Conservation (phyloP, 2,113 vertebrate species). For the Sander lucioperca region DNA sequence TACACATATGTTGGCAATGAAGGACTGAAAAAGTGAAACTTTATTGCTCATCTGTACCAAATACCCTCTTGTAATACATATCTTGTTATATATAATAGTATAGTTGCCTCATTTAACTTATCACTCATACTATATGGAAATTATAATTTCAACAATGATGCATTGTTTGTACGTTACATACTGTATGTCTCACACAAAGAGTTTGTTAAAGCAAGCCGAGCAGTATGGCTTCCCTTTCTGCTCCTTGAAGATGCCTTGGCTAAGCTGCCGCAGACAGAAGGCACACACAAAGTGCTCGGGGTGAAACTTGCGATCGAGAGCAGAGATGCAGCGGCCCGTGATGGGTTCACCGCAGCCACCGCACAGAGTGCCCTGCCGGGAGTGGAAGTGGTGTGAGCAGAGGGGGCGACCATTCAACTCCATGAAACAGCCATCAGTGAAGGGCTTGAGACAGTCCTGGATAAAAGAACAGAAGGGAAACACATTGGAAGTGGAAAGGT, state of each 20-base stretch:
- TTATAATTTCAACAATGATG: background rate
- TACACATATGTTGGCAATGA: background rate
- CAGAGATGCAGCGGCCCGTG: conserved; percentile 87
- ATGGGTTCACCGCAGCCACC: conserved; percentile 85
- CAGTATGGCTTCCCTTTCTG: conserved; percentile 88
- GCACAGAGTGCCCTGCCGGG: conserved; percentile 88
- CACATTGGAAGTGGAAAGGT: background rate
- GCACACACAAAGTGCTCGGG: conserved; percentile 93
- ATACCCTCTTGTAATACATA: background rate
- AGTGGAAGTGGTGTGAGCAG: conserved; percentile 90
- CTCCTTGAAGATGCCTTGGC: conserved; percentile 90
- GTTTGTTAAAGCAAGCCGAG: conserved; percentile 85
- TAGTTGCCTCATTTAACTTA: background rate
- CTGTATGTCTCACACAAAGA: conserved; percentile 79
- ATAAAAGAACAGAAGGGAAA: background rate
- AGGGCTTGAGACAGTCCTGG: conserved; percentile 90
- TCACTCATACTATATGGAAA: background rate
- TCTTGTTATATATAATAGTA: background rate
- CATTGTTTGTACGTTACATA: background rate
- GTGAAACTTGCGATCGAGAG: conserved; percentile 88
- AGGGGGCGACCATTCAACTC: conserved; percentile 89
- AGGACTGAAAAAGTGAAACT: background rate
- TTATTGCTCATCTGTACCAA: conserved; percentile 17
- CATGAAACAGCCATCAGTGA: conserved; percentile 86
- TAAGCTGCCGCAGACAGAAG: conserved; percentile 90